These are phyloP conservation scores for Dermatophagoides farinae DNA, from an alignment of 1,140 invertebrate genomes.

Conservation along the genomic window DNA sequence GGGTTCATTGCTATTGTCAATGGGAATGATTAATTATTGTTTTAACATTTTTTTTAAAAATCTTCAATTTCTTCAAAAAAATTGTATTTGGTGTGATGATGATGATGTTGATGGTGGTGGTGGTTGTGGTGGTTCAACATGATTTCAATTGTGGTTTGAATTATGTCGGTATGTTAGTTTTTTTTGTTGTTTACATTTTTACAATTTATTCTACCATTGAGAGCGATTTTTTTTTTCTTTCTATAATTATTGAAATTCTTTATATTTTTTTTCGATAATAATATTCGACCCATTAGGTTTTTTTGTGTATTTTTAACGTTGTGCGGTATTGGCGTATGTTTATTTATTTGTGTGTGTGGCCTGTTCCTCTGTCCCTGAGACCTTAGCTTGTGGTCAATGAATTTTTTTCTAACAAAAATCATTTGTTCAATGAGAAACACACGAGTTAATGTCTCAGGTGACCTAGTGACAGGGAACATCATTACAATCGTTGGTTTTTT, in stretches of 20 bases:
- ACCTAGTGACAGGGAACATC: not conserved
- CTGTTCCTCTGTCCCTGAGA: constrained; percentile 10
- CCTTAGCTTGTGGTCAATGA: not conserved
- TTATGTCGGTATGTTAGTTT: not conserved
- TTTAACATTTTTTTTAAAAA: too few relatives aligned
- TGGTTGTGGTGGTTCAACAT: too few relatives aligned
- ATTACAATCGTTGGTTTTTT: too few relatives aligned
- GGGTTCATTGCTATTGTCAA: not conserved
- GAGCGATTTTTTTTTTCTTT: not conserved
- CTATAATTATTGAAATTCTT: not conserved
- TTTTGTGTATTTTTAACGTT: not conserved
- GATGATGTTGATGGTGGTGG: too few relatives aligned
- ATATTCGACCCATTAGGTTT: not conserved
- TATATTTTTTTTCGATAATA: not conserved
- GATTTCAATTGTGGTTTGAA: too few relatives aligned
- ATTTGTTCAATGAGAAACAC: not conserved
- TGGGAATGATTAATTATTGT: not conserved
- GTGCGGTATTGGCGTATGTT: not conserved
- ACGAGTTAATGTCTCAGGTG: constrained; percentile 7
- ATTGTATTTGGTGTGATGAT: too few relatives aligned
- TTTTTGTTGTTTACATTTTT: not conserved
- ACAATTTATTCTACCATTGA: not conserved
- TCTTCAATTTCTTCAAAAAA: too few relatives aligned
- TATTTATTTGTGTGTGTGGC: not conserved
- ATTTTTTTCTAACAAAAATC: too few relatives aligned